phyloP scores from a whole-genome alignment of 1,140 invertebrate species.

The Drosophila ficusphila region DNA sequence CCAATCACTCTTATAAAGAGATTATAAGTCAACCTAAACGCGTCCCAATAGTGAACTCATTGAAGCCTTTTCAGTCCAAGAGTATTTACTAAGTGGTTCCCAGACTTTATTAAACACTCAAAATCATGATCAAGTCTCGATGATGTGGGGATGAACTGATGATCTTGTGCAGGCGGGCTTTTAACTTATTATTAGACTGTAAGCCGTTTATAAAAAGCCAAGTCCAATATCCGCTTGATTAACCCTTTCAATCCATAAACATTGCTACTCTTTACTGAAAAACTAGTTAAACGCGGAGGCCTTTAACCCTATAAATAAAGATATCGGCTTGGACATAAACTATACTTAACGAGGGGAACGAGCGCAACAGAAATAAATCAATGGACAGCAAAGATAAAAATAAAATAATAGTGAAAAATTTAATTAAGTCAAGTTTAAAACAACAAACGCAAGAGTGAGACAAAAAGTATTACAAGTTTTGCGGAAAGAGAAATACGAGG shows the following conservation, averaged over 20 bases:
- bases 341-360: slow-evolving; percentile 9
- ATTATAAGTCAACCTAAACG: no score
- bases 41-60: no score
- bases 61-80: not conserved
- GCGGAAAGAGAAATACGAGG: slow-evolving; percentile 44
- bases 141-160: slow-evolving; percentile 24
- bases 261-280: not conserved
- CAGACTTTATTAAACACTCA: not conserved
- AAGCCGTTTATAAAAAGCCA: not conserved
- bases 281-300: slow-evolving; percentile 26
- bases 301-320: slow-evolving; percentile 48
- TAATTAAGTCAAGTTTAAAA: slow-evolving; percentile 81
- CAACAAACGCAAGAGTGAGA: slow-evolving; percentile 41
- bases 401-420: slow-evolving; percentile 61
- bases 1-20: no score
- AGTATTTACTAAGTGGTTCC: not conserved
- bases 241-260: not conserved
- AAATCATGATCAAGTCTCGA: not conserved
- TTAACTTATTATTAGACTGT: slow-evolving; percentile 26
- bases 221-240: slow-evolving; percentile 17
- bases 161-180: not conserved
- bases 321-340: not conserved
- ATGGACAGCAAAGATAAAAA: slow-evolving; percentile 70
- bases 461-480: slow-evolving; percentile 73
- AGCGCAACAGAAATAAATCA: slow-evolving; percentile 53